Evolutionary conservation across 2,797 vertebrate genomes (phyloP).

Genomic region (Onychomys torridus): DNA sequence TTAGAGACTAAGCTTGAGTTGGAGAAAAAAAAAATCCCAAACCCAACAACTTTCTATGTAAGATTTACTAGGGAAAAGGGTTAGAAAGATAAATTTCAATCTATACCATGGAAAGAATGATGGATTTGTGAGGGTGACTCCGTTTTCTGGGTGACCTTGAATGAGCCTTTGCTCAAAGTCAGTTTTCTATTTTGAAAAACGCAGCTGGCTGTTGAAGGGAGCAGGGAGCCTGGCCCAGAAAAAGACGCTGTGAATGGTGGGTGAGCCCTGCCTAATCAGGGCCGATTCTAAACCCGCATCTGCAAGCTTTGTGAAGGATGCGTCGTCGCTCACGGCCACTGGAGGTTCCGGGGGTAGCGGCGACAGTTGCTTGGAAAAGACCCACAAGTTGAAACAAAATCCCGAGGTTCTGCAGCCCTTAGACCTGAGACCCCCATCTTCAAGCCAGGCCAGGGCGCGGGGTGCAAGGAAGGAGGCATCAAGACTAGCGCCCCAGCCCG

Average conservation of each 20-base stretch:
- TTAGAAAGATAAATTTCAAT: constrained; percentile 32
- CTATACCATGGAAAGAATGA: neutral
- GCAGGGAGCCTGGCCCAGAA: constrained; percentile 62
- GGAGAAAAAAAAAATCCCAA: neutral
- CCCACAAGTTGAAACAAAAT: neutral
- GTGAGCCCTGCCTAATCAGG: constrained; percentile 53
- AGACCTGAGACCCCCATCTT: no score
- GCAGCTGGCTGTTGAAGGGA: constrained; percentile 66
- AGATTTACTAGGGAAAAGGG: neutral
- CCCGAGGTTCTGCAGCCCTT: fast-evolving
- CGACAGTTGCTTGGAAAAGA: constrained; percentile 39
- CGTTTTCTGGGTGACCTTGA: constrained; percentile 73
- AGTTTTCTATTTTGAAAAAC: constrained; percentile 76
- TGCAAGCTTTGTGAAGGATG: neutral
- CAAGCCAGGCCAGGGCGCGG: neutral
- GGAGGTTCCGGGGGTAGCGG: neutral
- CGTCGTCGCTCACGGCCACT: neutral
- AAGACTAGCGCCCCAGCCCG: no score
- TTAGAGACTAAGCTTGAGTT: neutral
- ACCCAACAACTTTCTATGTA: neutral
- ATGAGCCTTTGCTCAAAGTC: constrained; percentile 50
- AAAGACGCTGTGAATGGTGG: constrained; percentile 21
- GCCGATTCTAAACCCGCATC: constrained; percentile 38
- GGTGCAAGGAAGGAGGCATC: fast-evolving
- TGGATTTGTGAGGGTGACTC: constrained; percentile 1